A percentile compares a stretch with the other conserved stretches of the same genome.
Evolutionary conservation across 2,888 invertebrate genomes (phyloP).

Genomic region (Campopleginae sp.): DNA sequence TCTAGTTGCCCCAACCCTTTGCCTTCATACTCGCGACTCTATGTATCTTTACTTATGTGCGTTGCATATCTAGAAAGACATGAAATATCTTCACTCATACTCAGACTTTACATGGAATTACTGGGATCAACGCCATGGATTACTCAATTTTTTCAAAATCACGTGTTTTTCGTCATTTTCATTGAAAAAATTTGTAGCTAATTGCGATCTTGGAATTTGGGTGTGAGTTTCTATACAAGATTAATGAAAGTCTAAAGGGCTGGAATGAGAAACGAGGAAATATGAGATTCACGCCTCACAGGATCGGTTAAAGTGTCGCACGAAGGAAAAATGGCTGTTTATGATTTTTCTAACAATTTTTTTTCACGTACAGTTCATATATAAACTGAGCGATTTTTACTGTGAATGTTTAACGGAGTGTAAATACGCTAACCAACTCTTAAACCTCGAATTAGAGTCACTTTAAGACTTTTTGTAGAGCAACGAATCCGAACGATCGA

Average conservation of each 20-base stretch:
- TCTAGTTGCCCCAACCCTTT: slow-evolving; percentile 32
- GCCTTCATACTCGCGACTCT: background rate
- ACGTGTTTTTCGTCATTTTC: background rate
- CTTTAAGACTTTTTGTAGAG: slow-evolving; percentile 17
- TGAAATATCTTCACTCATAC: background rate
- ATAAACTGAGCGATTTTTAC: slow-evolving; percentile 12
- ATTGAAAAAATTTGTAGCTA: background rate
- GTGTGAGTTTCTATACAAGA: background rate
- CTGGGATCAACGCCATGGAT: background rate
- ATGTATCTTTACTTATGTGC: background rate
- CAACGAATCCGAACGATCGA: slow-evolving; percentile 41
- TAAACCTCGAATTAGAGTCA: slow-evolving; percentile 53
- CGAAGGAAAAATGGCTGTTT: background rate
- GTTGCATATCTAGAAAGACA: background rate
- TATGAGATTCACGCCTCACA: background rate
- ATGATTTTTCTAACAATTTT: slow-evolving; percentile 39
- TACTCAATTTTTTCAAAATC: background rate
- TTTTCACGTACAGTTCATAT: slow-evolving; percentile 19
- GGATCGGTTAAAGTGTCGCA: background rate
- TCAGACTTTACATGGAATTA: background rate
- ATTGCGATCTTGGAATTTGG: background rate
- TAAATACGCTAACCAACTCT: slow-evolving; percentile 11
- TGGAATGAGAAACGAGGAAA: background rate
- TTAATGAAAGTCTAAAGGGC: slow-evolving; percentile 2
- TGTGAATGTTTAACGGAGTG: background rate